Conservation (phyloP, 2,797 vertebrate genomes). For the Eremophila alpestris region DNA sequence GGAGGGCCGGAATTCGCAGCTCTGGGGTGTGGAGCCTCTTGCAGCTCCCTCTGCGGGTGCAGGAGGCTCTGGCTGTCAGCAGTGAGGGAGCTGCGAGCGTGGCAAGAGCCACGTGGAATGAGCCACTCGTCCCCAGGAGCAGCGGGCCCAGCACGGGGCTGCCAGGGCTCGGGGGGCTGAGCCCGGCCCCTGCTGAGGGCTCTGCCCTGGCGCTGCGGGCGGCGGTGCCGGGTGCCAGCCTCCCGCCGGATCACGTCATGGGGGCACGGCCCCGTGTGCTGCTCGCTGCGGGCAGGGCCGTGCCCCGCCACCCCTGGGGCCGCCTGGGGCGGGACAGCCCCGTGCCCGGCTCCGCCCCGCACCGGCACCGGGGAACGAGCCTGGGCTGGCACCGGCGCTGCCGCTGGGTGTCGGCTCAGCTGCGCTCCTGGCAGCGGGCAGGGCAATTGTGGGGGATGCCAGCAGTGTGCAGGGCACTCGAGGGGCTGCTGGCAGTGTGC, state of each 20-base stretch:
- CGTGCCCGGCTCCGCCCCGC: neutral
- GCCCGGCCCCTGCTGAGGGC: neutral
- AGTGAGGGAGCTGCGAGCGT: rapidly evolving
- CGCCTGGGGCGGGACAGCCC: rapidly evolving
- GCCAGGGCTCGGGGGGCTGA: neutral
- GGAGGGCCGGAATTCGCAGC: neutral
- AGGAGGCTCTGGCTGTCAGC: neutral
- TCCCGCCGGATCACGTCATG: neutral
- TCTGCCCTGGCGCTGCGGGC: neutral
- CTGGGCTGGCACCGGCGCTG: rapidly evolving
- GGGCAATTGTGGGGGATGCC: neutral
- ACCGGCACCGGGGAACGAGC: rapidly evolving
- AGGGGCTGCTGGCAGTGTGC: neutral
- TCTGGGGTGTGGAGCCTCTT: rapidly evolving
- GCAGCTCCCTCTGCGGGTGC: neutral
- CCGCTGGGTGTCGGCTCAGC: neutral
- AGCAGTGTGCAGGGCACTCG: too few species aligned
- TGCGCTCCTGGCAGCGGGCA: neutral
- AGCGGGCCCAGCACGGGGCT: neutral
- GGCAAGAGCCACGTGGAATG: neutral
- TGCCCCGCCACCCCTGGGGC: neutral
- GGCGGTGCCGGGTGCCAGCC: neutral
- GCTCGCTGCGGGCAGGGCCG: neutral
- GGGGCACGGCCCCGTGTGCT: neutral
- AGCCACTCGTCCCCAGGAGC: neutral